Conservation (phyloP, 2,888 invertebrate genomes). For the Sphaerophoria taeniata region DNA sequence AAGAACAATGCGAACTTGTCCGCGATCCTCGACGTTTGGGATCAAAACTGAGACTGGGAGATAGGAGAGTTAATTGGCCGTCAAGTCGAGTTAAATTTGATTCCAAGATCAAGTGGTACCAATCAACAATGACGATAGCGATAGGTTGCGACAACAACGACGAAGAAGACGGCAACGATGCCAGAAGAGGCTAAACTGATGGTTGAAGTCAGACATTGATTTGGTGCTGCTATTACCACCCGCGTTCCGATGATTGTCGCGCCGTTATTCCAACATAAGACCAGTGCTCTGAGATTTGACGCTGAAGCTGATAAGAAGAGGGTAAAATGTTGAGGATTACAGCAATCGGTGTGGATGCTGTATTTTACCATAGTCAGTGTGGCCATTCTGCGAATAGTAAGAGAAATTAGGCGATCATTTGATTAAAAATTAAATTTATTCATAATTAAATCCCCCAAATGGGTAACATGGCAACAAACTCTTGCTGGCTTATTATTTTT, state of each 20-base stretch:
- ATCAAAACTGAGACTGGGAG: conserved; percentile 78
- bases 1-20: conserved; percentile 51
- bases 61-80: conserved; percentile 62
- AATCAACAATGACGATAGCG: conserved; percentile 66
- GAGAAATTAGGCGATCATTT: too few relatives aligned
- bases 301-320: conserved; percentile 59
- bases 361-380: conserved; percentile 48
- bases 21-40: conserved; percentile 76
- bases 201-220: conserved; percentile 35
- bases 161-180: conserved; percentile 20
- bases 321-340: conserved; percentile 45
- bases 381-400: neutral
- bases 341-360: conserved; percentile 25
- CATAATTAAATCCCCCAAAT: too few relatives aligned
- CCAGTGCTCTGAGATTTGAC: conserved; percentile 13
- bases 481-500: too few relatives aligned
- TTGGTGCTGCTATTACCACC: conserved; percentile 33
- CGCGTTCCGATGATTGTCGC: conserved; percentile 23
- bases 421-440: too few relatives aligned
- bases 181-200: conserved; percentile 38
- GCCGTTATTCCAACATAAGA: conserved; percentile 1
- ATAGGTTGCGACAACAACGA: neutral
- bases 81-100: conserved; percentile 73
- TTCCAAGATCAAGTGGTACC: conserved; percentile 74
- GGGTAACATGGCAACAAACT: too few relatives aligned